phyloP scores from a whole-genome alignment of 2,113 vertebrate genomes.

The Acanthochromis polyacanthus region DNA sequence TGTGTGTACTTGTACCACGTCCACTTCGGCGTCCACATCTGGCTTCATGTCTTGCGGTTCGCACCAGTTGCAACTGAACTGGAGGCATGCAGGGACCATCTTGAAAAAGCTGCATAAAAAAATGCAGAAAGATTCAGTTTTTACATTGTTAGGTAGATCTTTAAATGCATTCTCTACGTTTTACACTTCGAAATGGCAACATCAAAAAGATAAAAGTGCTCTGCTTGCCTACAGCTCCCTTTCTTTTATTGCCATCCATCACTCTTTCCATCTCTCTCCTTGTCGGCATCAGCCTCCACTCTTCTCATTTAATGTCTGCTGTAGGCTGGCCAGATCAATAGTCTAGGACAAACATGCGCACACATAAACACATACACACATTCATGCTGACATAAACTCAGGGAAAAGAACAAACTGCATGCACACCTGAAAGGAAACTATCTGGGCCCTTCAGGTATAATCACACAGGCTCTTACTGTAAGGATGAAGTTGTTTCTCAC shows the following conservation, averaged over 20 bases:
- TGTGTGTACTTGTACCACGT: background rate
- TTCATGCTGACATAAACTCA: background rate
- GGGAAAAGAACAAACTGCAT: slow-evolving; percentile 12
- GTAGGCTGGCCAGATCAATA: slow-evolving; percentile 65
- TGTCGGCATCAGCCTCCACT: slow-evolving; percentile 55
- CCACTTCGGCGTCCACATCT: background rate
- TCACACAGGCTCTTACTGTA: slow-evolving; percentile 25
- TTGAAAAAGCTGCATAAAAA: background rate
- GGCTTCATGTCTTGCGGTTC: background rate
- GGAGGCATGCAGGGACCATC: background rate
- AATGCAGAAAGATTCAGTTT: background rate
- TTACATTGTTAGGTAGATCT: background rate
- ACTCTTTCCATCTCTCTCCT: slow-evolving; percentile 48
- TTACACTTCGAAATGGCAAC: background rate
- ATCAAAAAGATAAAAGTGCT: slow-evolving; percentile 11
- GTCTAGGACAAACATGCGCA: slow-evolving; percentile 66
- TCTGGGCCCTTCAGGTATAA: slow-evolving; percentile 25
- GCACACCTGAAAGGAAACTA: slow-evolving; percentile 38
- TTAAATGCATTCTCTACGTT: background rate
- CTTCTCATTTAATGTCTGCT: slow-evolving; percentile 69
- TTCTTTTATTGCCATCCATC: slow-evolving; percentile 68
- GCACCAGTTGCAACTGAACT: background rate
- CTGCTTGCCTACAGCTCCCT: slow-evolving; percentile 28
- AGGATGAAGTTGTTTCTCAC: slow-evolving; percentile 24
- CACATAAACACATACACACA: slow-evolving; percentile 49